Evolutionary conservation across 2,113 vertebrate genomes (phyloP), one percentile per base, ranked within the genome.

Genomic region (Archocentrus centrarchus): DNA sequence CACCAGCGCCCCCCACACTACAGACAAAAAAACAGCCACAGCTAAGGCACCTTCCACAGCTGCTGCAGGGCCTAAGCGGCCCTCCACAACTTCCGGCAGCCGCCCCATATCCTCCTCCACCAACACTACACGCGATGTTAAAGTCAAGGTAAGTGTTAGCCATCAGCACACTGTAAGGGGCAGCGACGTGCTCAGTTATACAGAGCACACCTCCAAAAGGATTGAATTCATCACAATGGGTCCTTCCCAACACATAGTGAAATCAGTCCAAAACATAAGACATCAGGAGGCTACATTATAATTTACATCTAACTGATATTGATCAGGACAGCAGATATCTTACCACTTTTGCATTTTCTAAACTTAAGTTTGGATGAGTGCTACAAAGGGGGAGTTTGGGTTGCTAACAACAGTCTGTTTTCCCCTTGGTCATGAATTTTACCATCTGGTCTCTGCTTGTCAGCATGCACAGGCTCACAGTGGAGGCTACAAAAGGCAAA

Each of bases 91-190:
- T 1, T 15, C 92, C 4, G 66, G 81, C 84, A 89, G 88, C 84
- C 94, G 93, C 75, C 87, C 85, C 60, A 22, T 84, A 8, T 64
- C 91, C 30, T 66, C 92, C 18, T n/a, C 89, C 78, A 47, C 89
- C 44, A 44, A 84, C 68, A 10, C 86, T 6, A 22, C 92, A 47
- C 93, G 85, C 37, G 95, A 96, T 20, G 14, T 89, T 37, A 98
- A 97, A 79, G 92, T 96, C 90, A 99, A 98, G 98, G 98, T 99
- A 93, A 96, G 97, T 88, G 15, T 76, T 6, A 14, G 47, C 59
- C 41, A 22, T 32, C 32, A 22, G 63, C 11, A 32, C 32, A 47
- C 3, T 8, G 7, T 82, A 63, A 47, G 15, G 22, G 55, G 59
- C 17, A 35, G 53, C 83, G 47, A 30, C 24, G n/a, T 30, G 62